Evolutionary conservation across 2,888 invertebrate genomes (phyloP).

Genomic region (Drosophila meridiana): DNA sequence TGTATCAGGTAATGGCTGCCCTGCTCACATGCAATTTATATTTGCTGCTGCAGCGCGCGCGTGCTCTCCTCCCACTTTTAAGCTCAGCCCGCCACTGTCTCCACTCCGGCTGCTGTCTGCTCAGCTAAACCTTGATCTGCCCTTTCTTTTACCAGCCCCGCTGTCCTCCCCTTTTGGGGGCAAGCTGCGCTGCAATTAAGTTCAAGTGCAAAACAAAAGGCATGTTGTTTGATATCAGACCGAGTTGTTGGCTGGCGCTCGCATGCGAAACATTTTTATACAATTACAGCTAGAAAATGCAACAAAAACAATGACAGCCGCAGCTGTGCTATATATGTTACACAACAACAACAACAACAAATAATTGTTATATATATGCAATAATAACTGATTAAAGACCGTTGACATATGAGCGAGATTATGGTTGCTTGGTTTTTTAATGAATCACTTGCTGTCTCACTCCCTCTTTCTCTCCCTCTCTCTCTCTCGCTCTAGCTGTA

Average conservation of each 20-base stretch:
- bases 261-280: constrained; percentile 67
- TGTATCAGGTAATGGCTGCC: constrained; percentile 72
- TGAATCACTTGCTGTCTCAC: constrained; percentile 26
- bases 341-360: constrained; percentile 24
- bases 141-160: background rate
- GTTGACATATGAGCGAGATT: constrained; percentile 55
- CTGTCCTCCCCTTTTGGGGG: background rate
- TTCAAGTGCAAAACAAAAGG: constrained; percentile 78
- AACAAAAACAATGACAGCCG: constrained; percentile 28
- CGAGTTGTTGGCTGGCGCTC: constrained; percentile 33
- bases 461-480: background rate
- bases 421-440: constrained; percentile 29
- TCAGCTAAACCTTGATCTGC: constrained; percentile 53
- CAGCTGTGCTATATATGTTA: background rate
- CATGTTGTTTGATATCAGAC: constrained; percentile 76
- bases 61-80: background rate
- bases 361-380: constrained; percentile 42
- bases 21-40: constrained; percentile 79
- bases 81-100: constrained; percentile 10
- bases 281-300: constrained; percentile 50
- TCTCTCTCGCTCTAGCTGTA: background rate
- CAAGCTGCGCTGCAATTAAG: constrained; percentile 67
- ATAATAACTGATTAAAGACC: constrained; percentile 71
- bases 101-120: constrained; percentile 1
- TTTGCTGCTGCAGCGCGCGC: constrained; percentile 48